Evolutionary conservation across 1,140 invertebrate genomes (phyloP).

Genomic region (Drosophila pruinosa): DNA sequence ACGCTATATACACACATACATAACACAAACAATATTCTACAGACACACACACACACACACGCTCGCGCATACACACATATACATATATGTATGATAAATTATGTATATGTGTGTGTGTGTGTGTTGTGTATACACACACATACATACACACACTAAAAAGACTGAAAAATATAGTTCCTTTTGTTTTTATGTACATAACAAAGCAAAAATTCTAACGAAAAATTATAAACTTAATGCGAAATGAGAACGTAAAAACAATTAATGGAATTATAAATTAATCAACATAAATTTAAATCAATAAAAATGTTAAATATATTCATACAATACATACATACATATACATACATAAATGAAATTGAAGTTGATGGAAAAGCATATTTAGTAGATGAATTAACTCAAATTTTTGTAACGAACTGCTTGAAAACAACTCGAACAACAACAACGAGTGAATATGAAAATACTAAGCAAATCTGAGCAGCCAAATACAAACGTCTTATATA

Average conservation of each 20-base stretch:
- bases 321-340: slow-evolving; percentile 11
- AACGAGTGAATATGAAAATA: slow-evolving; percentile 1
- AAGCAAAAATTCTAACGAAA: slow-evolving; percentile 71
- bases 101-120: too few species aligned
- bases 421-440: slow-evolving; percentile 2
- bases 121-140: slow-evolving; percentile 41
- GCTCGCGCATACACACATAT: slow-evolving; percentile 20
- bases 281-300: slow-evolving; percentile 56
- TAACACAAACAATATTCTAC: slow-evolving; percentile 60
- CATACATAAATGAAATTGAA: slow-evolving; percentile 9
- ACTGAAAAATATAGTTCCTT: slow-evolving; percentile 83
- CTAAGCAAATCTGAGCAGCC: slow-evolving; percentile 40
- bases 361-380: slow-evolving; percentile 40
- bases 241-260: slow-evolving; percentile 71
- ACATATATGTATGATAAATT: too few species aligned
- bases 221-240: slow-evolving; percentile 66
- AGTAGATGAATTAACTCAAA: slow-evolving; percentile 72
- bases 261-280: slow-evolving; percentile 79
- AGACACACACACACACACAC: slow-evolving; percentile 38
- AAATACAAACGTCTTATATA: slow-evolving; percentile 58
- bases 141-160: slow-evolving; percentile 81
- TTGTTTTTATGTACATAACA: slow-evolving; percentile 83
- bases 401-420: slow-evolving; percentile 51
- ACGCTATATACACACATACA: slow-evolving; percentile 36
- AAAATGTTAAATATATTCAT: slow-evolving; percentile 26